Evolutionary conservation across 1,140 invertebrate genomes (phyloP).

Genomic region (Maconellicoccus hirsutus): DNA sequence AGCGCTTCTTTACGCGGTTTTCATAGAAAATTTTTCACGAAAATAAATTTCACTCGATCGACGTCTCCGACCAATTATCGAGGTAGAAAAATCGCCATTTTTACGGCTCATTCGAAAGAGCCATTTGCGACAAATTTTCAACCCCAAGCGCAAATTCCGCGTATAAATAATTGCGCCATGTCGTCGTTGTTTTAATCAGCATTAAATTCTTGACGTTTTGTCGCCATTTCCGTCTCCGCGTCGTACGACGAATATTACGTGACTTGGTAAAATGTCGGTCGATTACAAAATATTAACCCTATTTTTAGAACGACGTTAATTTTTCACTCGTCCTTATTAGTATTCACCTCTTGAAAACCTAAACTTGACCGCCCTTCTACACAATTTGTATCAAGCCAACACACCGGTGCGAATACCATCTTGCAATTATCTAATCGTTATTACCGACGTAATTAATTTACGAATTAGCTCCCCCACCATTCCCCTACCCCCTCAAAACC

Average conservation of each 20-base stretch:
- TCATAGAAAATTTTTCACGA: too few species aligned
- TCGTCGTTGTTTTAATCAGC: neutral
- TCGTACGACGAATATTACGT: neutral
- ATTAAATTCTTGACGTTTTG: conserved; percentile 9
- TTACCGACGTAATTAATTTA: too few species aligned
- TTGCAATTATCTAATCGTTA: too few species aligned
- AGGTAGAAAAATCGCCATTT: too few species aligned
- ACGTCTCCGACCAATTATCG: too few species aligned
- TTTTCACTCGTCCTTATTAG: neutral
- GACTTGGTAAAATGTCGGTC: conserved; percentile 7
- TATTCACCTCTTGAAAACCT: neutral
- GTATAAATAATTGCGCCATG: neutral
- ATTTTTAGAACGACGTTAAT: neutral
- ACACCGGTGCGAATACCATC: too few species aligned
- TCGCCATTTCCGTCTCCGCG: neutral
- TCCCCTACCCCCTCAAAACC: too few species aligned
- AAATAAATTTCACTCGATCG: too few species aligned
- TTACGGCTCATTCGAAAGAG: neutral
- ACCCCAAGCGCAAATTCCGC: too few species aligned
- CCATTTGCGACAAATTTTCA: neutral
- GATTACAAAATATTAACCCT: neutral
- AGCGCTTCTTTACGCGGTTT: neutral
- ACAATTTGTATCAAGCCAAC: too few species aligned
- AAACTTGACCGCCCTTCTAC: neutral
- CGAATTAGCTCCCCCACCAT: too few species aligned